Percentiles rank a stretch among this genome's conserved stretches.
Evolutionary conservation across 2,113 vertebrate genomes (phyloP).

Genomic region (Neoarius graeffei): DNA sequence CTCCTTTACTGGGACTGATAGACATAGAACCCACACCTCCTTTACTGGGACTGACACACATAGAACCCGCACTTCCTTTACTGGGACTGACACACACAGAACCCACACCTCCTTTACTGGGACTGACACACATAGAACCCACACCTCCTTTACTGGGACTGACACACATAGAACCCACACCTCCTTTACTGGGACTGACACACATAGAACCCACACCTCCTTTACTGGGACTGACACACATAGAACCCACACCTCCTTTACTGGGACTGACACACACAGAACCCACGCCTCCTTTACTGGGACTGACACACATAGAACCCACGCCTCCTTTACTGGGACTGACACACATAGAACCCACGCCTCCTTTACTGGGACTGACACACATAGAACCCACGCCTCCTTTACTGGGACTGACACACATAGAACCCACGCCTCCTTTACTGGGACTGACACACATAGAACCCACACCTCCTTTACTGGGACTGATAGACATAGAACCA

Average conservation of each 20-base stretch:
- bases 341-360: too few relatives aligned
- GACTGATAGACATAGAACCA: background rate
- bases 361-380: too few relatives aligned
- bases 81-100: background rate
- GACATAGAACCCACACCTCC: background rate
- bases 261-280: background rate
- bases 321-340: background rate
- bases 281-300: too few relatives aligned
- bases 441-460: background rate
- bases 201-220: too few relatives aligned
- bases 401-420: background rate
- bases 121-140: too few relatives aligned
- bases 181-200: background rate
- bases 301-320: background rate
- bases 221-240: too few relatives aligned
- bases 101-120: background rate
- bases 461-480: background rate
- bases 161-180: background rate
- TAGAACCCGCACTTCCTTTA: too few relatives aligned
- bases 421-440: too few relatives aligned
- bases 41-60: background rate
- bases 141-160: too few relatives aligned
- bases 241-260: background rate
- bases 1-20: too few relatives aligned
- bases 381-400: background rate